phyloP scores from a whole-genome alignment of 2,797 vertebrate species.

The Eidolon dupreanum region DNA sequence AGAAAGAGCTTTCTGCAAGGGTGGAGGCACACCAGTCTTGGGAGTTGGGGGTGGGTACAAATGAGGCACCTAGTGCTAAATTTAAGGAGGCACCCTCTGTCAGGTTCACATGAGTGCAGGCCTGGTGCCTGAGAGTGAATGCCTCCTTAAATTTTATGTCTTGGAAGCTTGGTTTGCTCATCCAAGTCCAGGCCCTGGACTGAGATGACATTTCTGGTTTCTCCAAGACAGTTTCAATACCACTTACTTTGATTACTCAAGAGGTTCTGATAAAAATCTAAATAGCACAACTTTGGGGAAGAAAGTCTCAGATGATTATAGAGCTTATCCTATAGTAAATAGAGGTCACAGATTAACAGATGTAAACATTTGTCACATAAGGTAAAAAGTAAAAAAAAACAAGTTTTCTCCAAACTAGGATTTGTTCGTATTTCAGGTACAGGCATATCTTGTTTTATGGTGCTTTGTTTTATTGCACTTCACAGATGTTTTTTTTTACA shows the following conservation, averaged over 20 bases:
- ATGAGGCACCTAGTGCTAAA: not conserved
- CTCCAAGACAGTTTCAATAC: not conserved
- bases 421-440: not conserved
- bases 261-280: not conserved
- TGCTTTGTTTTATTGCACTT: not conserved
- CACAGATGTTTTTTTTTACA: not conserved
- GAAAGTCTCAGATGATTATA: not conserved
- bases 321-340: not conserved
- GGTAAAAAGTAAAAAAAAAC: not conserved
- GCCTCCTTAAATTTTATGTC: not conserved
- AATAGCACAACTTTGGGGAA: not conserved
- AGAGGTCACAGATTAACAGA: not conserved
- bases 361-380: not conserved
- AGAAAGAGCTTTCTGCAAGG: too few relatives aligned
- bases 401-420: not conserved
- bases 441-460: not conserved
- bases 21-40: too few relatives aligned
- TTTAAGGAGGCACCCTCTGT: not conserved
- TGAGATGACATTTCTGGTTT: not conserved
- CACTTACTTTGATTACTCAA: not conserved
- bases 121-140: fast-evolving
- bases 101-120: fast-evolving
- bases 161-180: not conserved
- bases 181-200: not conserved
- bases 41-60: too few relatives aligned